Evolutionary conservation across 2,113 vertebrate species (phyloP), one percentile per base, ranked within the genome.

Genomic region (Pelobates fuscus): DNA sequence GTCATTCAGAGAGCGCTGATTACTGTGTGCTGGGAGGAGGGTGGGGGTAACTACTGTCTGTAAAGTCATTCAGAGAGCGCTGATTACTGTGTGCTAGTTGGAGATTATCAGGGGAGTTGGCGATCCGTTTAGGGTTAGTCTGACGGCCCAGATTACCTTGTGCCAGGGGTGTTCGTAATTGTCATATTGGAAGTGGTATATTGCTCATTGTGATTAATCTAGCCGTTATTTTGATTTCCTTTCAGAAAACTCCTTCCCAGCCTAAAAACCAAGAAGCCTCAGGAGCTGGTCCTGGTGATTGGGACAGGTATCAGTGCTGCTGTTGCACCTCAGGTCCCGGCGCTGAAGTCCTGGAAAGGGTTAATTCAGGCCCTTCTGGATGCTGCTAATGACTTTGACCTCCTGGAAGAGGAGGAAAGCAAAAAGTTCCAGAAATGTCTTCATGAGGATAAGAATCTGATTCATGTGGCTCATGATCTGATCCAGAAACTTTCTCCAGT

Each of bases 401-500:
- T 98, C 8, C 89, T 98, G 2, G 95, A 98, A 84, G 95, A 98
- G 15, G 95, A 98, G 77, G 96, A 98, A 80, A 95, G 93, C 79
- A 92, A 87, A 37, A 89, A 92, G 11, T 98, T 98, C 80, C 95
- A 96, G 81, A 96, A 96, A 60, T 94, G 94, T 85, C 93, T 97
- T 77, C 89, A 92, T 0, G 95, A 98, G 78, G 94, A 98, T 84
- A 98, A 98, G 90, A 98, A 98, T 88, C 86, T 98, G 78, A 90
- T 97, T 67, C 95, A 97, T 1, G 92, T 98, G 59, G 95, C 95
- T 80, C 96, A 98, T n/a, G 96, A 98, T 87, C 95, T 98, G 63
- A 97, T 98, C 83, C 96, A 98, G 92, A 98, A 97, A 85, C 92
- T 98, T 49, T 98, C 96, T 41, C 95, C 94, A 67, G 96, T 98